Evolutionary conservation across 2,113 vertebrate genomes (phyloP), one percentile per base, ranked within the genome.

Genomic region (Plecotus auritus): DNA sequence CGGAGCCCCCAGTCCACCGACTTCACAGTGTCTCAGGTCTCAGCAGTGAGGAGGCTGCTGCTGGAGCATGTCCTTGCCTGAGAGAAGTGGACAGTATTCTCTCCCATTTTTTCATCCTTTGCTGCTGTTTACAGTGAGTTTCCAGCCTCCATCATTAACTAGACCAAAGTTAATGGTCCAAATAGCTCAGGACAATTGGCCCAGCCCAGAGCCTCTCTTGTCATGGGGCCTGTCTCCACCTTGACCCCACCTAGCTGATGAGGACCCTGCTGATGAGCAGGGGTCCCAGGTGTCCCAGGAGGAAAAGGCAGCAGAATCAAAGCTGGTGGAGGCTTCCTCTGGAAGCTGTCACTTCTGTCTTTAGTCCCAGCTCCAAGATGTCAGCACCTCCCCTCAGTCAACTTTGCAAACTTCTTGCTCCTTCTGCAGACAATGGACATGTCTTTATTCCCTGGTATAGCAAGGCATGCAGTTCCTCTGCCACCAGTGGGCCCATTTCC

Each of bases 241-340:
- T 61, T 0, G 0, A 51, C 7, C 7, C n/a, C 8, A 26, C 0
- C 2, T 7, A 5, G 47, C 20, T 7, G 66, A 26, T 6, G 22
- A 30, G 6, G n/a, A 54, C 17, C 42, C 4, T 37, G 42, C 13
- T 1, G 5, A 4, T 86, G 67, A 18, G 9, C 40, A 0, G 7
- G 1, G 13, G 10, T 8, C 4, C 49, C 14, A 28, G 2, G 4
- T 37, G 35, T 13, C 30, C 30, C 0, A 6, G 22, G n/a, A 22
- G 3, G 17, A 7, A 61, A 61, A 30, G 12, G 13, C 22, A 23
- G 64, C 22, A 6, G 4, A 18, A 32, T 7, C 5, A 4, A 61
- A 82, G 67, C 87, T 18, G 16, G 6, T 5, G 28, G 81, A 42
- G 23, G 9, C 10, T 18, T 23, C 54, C 20, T 56, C 26, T 20